Conservation (phyloP, 2,113 vertebrate species). For the Eira barbara region DNA sequence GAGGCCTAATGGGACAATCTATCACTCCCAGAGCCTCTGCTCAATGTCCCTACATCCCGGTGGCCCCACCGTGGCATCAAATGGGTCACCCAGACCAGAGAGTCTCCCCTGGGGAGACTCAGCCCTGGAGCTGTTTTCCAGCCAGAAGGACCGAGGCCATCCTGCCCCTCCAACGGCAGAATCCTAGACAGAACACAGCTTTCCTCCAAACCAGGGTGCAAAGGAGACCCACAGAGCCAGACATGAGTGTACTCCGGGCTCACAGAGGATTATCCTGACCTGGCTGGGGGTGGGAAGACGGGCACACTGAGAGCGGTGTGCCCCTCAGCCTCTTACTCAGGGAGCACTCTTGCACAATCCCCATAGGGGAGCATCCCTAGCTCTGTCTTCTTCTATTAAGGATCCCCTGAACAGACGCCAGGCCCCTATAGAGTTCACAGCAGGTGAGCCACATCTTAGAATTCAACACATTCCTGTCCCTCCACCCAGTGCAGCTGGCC, state of each 20-base stretch:
- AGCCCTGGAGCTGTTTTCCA: not conserved
- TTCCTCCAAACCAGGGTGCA: not conserved
- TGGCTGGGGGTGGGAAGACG: not conserved
- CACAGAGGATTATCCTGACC: not conserved
- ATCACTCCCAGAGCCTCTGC: not conserved
- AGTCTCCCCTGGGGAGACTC: not conserved
- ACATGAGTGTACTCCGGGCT: not conserved
- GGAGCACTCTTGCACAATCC: not conserved
- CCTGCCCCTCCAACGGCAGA: not conserved
- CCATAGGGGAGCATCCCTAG: not conserved
- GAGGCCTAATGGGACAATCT: not conserved
- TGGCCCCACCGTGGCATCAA: not conserved
- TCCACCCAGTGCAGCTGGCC: too few relatives aligned
- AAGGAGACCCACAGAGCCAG: not conserved
- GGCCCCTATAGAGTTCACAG: not conserved
- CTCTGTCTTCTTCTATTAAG: not conserved
- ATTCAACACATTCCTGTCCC: not conserved
- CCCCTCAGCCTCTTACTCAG: not conserved
- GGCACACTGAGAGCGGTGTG: not conserved
- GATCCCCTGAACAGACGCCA: not conserved
- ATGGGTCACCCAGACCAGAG: not conserved
- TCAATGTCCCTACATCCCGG: not conserved
- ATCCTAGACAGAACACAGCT: not conserved
- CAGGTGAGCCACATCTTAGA: not conserved
- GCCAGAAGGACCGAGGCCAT: not conserved